Evolutionary conservation across 2,888 invertebrate genomes (phyloP).

Genomic region (Antheraea assamensis): DNA sequence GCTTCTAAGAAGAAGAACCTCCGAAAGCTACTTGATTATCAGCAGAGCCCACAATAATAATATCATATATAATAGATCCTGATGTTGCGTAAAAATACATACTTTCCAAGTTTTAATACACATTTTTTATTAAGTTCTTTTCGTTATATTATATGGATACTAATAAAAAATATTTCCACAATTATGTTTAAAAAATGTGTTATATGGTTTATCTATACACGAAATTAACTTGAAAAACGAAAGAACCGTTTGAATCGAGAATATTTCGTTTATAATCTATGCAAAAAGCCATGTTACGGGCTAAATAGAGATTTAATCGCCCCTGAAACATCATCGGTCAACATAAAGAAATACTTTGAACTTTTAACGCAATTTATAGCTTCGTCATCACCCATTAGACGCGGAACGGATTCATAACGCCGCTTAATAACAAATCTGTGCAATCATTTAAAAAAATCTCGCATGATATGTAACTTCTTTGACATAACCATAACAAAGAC

Average conservation of each 20-base stretch:
- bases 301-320: not conserved
- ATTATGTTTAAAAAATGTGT: not conserved
- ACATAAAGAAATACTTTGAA: constrained; percentile 13
- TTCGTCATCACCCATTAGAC: constrained; percentile 21
- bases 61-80: too few species aligned
- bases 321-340: constrained; percentile 9
- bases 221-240: not conserved
- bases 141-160: not conserved
- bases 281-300: not conserved
- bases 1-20: too few species aligned
- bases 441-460: constrained; percentile 1
- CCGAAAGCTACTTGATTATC: too few species aligned
- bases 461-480: constrained; percentile 11
- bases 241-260: not conserved
- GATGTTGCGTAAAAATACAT: too few species aligned
- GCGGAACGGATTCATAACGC: constrained; percentile 16
- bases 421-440: constrained; percentile 21
- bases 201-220: not conserved
- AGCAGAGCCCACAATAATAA: too few species aligned
- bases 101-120: not conserved
- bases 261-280: not conserved
- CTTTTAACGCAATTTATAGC: constrained; percentile 1
- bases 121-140: not conserved
- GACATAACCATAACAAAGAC: not conserved
- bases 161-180: not conserved